phyloP scores from a whole-genome alignment of 2,113 vertebrate species.

The Mellivora capensis region DNA sequence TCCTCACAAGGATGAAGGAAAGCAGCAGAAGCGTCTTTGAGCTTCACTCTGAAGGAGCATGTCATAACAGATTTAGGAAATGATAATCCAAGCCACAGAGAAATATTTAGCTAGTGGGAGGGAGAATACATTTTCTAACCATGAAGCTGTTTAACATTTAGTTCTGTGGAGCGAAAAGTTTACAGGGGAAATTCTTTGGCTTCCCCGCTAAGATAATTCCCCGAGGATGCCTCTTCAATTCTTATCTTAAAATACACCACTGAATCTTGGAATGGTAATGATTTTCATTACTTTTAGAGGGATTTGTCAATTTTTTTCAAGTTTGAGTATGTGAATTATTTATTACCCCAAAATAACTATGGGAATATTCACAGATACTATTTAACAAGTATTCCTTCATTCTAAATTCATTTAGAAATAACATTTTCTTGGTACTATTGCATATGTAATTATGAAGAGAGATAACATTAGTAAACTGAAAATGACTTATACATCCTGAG shows the following conservation, averaged over 20 bases:
- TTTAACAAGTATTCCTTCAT: slow-evolving; percentile 41
- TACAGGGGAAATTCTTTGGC: slow-evolving; percentile 52
- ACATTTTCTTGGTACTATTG: neutral
- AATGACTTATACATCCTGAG: neutral
- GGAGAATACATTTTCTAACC: slow-evolving; percentile 53
- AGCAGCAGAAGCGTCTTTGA: neutral
- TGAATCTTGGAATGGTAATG: slow-evolving; percentile 43
- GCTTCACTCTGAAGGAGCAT: neutral
- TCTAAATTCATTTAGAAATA: slow-evolving; percentile 42
- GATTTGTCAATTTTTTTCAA: slow-evolving; percentile 8
- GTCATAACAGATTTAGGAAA: slow-evolving; percentile 36
- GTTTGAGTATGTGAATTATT: slow-evolving; percentile 61
- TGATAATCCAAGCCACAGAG: slow-evolving; percentile 23
- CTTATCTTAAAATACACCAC: slow-evolving; percentile 63
- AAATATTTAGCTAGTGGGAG: slow-evolving; percentile 39
- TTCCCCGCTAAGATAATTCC: slow-evolving; percentile 54
- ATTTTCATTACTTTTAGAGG: slow-evolving; percentile 49
- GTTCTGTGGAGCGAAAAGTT: neutral
- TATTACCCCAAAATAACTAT: slow-evolving; percentile 48
- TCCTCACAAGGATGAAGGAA: neutral
- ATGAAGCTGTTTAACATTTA: slow-evolving; percentile 51
- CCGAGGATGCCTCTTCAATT: slow-evolving; percentile 26
- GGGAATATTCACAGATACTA: slow-evolving; percentile 36
- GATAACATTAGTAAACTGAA: neutral
- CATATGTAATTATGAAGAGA: neutral